Percentiles rank a stretch among this genome's conserved stretches.
Conservation (phyloP, 2,113 vertebrate genomes). For the Microtus pennsylvanicus region DNA sequence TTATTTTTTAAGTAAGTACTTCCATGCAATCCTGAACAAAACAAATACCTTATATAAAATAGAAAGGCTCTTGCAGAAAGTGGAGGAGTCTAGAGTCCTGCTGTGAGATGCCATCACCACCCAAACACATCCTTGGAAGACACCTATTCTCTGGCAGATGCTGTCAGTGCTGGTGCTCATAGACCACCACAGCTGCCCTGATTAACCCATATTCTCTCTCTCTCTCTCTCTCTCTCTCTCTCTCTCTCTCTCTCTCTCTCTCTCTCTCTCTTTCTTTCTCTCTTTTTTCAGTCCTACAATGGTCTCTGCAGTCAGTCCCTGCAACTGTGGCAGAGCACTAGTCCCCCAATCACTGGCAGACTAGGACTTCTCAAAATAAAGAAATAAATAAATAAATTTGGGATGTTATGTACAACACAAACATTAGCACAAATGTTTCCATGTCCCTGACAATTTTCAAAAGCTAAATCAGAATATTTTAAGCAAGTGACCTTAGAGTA, state of each 20-base stretch:
- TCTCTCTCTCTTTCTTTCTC: too few relatives aligned
- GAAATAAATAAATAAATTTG: background rate
- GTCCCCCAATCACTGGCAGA: rapidly evolving
- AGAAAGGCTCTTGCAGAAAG: background rate
- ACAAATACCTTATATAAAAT: background rate
- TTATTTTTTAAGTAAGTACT: background rate
- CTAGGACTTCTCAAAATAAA: background rate
- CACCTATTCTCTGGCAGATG: background rate
- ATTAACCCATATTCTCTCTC: background rate
- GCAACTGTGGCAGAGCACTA: background rate
- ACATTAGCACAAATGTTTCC: background rate
- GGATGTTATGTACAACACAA: background rate
- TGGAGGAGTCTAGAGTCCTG: too few relatives aligned
- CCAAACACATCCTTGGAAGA: background rate
- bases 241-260: too few relatives aligned
- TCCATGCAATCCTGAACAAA: background rate
- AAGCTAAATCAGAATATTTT: background rate
- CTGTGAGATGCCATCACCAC: background rate
- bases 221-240: background rate
- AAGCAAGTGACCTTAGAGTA: background rate
- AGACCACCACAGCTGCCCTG: background rate
- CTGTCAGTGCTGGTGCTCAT: rapidly evolving
- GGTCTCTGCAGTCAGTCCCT: too few relatives aligned
- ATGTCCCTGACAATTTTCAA: background rate
- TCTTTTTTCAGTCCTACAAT: too few relatives aligned